phyloP scores from a whole-genome alignment of 2,888 invertebrate species.

The Agrilus cyanescens region DNA sequence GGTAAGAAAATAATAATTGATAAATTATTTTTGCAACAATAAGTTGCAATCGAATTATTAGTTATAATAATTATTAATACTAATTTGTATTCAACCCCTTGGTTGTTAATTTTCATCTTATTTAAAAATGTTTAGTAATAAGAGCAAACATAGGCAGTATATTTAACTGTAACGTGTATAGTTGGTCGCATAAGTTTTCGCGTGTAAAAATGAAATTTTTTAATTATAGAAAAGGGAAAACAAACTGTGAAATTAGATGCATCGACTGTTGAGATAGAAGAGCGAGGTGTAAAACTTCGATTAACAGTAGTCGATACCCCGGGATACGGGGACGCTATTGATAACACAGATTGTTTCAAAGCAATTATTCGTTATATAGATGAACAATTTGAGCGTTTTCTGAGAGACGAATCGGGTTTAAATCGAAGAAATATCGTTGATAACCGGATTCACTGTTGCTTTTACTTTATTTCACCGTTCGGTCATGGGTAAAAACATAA shows the following conservation, averaged over 20 bases:
- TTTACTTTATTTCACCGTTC: conserved; percentile 94
- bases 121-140: neutral
- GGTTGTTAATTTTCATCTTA: neutral
- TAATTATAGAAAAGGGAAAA: conserved; percentile 64
- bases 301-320: conserved; percentile 93
- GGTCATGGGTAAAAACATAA: conserved; percentile 73
- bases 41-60: too few relatives aligned
- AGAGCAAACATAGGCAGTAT: too few relatives aligned
- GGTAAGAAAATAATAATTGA: conserved; percentile 42
- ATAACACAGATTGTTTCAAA: conserved; percentile 87
- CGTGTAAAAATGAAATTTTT: conserved; percentile 1
- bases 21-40: neutral
- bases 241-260: conserved; percentile 91
- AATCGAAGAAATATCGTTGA: conserved; percentile 94
- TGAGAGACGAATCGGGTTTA: conserved; percentile 87
- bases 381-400: conserved; percentile 88
- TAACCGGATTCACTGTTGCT: conserved; percentile 94
- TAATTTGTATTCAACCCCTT: neutral
- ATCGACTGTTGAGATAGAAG: conserved; percentile 93
- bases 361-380: conserved; percentile 95
- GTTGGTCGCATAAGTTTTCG: too few relatives aligned
- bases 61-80: too few relatives aligned
- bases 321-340: conserved; percentile 90
- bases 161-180: too few relatives aligned
- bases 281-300: conserved; percentile 84